A percentile compares a stretch with the other conserved stretches of the same genome.
Conservation (phyloP, 2,888 invertebrate species). For the Thymelicus sylvestris region DNA sequence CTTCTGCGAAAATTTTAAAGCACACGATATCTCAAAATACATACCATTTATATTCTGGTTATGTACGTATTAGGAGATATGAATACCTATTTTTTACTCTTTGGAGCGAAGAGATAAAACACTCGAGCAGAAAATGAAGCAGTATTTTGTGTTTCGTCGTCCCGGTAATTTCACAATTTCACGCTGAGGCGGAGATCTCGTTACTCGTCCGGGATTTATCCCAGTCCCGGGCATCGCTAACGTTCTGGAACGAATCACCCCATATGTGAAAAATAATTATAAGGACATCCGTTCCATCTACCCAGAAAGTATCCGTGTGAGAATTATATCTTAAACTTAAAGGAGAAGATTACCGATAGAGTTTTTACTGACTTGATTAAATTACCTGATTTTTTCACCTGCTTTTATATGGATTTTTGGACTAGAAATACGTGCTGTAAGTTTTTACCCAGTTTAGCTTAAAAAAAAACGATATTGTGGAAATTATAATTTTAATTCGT, state of each 20-base stretch:
- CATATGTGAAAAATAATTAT: slow-evolving; percentile 80
- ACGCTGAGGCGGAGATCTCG: slow-evolving; percentile 77
- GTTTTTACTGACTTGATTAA: neutral
- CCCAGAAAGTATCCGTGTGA: slow-evolving; percentile 61
- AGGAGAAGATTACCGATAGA: neutral
- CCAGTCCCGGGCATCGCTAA: slow-evolving; percentile 70
- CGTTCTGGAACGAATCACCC: slow-evolving; percentile 74
- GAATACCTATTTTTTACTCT: slow-evolving; percentile 13
- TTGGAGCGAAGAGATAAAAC: slow-evolving; percentile 27
- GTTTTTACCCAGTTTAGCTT: neutral
- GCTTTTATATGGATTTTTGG: too few species aligned
- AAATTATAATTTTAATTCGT: too few species aligned
- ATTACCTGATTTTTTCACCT: too few species aligned
- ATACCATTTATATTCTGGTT: neutral
- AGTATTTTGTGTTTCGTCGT: slow-evolving; percentile 49
- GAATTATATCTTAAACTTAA: neutral
- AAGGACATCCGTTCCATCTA: slow-evolving; percentile 62
- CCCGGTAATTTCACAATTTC: slow-evolving; percentile 81
- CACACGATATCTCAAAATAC: neutral
- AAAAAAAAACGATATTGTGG: too few species aligned
- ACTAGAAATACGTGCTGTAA: too few species aligned
- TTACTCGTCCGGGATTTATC: slow-evolving; percentile 70
- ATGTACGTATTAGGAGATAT: slow-evolving; percentile 1
- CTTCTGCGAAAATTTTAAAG: too few species aligned
- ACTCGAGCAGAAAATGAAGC: slow-evolving; percentile 38